Conservation (phyloP, 2,113 vertebrate species). For the Lichenostomus cassidix region DNA sequence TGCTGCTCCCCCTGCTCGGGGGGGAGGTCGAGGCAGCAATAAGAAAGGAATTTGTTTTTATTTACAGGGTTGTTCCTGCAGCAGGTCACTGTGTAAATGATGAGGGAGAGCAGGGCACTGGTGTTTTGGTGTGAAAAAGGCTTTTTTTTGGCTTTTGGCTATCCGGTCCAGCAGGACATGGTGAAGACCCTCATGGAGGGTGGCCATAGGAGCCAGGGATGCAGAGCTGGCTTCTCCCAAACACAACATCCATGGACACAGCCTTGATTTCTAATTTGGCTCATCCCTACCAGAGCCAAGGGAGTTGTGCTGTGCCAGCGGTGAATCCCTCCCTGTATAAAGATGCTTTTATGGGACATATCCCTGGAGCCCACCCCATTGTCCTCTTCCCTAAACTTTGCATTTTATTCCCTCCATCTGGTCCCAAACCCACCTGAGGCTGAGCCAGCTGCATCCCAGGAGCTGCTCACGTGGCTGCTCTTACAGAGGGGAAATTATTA, state of each 20-base stretch:
- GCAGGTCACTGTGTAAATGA: rapidly evolving
- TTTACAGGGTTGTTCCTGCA: rapidly evolving
- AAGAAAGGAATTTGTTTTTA: not conserved
- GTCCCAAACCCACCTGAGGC: not conserved
- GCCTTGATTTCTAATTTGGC: not conserved
- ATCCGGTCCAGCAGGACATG: rapidly evolving
- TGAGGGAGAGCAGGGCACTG: rapidly evolving
- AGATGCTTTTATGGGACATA: not conserved
- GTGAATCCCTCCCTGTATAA: not conserved
- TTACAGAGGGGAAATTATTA: conserved; percentile 32
- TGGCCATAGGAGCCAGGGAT: rapidly evolving
- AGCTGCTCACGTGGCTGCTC: not conserved
- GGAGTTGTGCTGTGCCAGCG: not conserved
- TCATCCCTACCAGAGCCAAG: not conserved
- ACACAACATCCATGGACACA: rapidly evolving
- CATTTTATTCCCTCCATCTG: not conserved
- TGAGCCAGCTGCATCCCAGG: not conserved
- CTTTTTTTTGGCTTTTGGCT: rapidly evolving
- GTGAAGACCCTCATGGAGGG: not conserved
- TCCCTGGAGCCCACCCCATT: not conserved
- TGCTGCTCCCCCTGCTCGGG: not conserved
- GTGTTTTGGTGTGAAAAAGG: not conserved
- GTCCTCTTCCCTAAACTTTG: not conserved
- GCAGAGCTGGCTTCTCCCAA: not conserved
- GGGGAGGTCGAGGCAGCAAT: not conserved